Conservation (phyloP, 1,140 invertebrate genomes). For the Halesus radiatus region DNA sequence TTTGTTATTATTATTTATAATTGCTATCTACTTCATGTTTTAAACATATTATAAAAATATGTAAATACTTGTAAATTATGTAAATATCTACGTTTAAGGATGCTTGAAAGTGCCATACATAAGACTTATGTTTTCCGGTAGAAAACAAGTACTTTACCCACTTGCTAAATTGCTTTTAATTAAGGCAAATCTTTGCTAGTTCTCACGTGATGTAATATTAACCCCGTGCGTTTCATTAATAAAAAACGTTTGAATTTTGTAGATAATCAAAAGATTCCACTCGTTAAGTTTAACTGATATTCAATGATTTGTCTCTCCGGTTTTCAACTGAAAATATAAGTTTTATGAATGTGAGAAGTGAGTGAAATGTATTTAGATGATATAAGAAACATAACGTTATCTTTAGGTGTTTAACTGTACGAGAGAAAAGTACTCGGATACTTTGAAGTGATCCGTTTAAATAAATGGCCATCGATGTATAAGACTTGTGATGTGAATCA, state of each 20-base stretch:
- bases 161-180: too few species aligned
- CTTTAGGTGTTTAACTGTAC: neutral
- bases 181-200: too few species aligned
- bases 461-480: slow-evolving; percentile 24
- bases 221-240: too few species aligned
- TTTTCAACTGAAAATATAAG: neutral
- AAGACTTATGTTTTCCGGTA: slow-evolving; percentile 19
- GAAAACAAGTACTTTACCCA: neutral
- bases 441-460: too few species aligned
- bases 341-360: slow-evolving; percentile 9
- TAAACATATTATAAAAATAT: slow-evolving; percentile 34
- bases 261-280: too few species aligned
- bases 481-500: slow-evolving; percentile 19
- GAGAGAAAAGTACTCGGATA: neutral
- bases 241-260: too few species aligned
- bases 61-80: slow-evolving; percentile 33
- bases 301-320: too few species aligned
- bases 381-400: neutral
- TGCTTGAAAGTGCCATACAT: slow-evolving; percentile 1
- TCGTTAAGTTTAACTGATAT: too few species aligned
- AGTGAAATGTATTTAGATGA: slow-evolving; percentile 17
- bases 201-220: too few species aligned
- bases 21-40: slow-evolving; percentile 15
- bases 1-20: slow-evolving; percentile 27
- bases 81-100: slow-evolving; percentile 8